Evolutionary conservation across 2,113 vertebrate genomes (phyloP).

Genomic region (Lepus europaeus): DNA sequence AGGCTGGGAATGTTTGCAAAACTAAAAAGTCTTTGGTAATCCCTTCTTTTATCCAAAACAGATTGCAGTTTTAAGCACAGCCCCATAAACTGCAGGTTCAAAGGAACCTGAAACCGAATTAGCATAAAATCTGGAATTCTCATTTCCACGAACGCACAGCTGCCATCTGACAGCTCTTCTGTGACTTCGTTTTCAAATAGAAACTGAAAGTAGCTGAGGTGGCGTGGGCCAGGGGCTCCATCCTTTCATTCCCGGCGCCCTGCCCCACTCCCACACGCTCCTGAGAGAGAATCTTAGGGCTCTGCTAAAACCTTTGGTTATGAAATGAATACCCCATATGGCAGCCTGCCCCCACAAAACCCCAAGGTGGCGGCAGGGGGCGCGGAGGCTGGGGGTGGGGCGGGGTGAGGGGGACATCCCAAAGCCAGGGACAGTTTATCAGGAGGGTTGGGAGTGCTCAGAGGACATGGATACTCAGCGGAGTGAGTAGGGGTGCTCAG

Average conservation of each 20-base stretch:
- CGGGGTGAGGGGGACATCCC: background rate
- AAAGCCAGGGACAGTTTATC: background rate
- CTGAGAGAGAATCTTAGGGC: background rate
- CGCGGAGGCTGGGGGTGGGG: no score
- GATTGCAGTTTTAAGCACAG: conserved; percentile 89
- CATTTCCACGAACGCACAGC: conserved; percentile 88
- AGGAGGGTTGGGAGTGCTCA: background rate
- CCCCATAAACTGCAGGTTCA: conserved; percentile 89
- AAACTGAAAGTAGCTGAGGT: conserved; percentile 86
- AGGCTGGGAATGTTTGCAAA: conserved; percentile 86
- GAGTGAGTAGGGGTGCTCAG: background rate
- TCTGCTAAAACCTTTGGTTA: background rate
- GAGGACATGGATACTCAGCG: background rate
- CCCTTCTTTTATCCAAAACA: conserved; percentile 90
- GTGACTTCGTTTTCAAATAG: conserved; percentile 85
- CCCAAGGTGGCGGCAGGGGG: no score
- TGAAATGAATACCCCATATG: background rate
- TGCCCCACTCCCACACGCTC: background rate
- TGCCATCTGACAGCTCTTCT: conserved; percentile 87
- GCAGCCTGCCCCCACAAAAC: background rate
- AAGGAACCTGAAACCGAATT: conserved; percentile 90
- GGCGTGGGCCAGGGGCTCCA: conserved; percentile 68
- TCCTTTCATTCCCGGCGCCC: conserved; percentile 2
- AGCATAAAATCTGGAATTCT: conserved; percentile 91
- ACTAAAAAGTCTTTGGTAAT: conserved; percentile 87